These are phyloP conservation scores for Aphyosemion australe DNA, from an alignment of 2,113 vertebrate species.

Conservation along the genomic window DNA sequence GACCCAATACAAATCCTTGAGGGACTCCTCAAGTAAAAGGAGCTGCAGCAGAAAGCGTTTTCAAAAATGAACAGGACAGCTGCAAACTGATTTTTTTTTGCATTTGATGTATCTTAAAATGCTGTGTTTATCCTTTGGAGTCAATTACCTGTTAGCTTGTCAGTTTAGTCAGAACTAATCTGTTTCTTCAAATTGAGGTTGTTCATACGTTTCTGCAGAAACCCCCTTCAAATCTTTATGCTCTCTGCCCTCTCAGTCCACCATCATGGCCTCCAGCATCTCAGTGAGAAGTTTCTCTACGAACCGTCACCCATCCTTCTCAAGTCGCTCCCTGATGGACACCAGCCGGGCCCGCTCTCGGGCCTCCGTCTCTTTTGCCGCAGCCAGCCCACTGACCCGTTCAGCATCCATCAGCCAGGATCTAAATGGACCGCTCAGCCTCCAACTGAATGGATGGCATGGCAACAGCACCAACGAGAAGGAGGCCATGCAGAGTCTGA, in stretches of 20 bases:
- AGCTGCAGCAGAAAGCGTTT: too few species aligned
- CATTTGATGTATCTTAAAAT: too few species aligned
- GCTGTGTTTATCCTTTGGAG: too few species aligned
- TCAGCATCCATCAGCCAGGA: conserved; percentile 75
- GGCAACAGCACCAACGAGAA: conserved; percentile 83
- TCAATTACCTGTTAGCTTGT: too few species aligned
- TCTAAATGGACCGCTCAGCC: conserved; percentile 65
- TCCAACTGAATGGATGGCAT: conserved; percentile 70
- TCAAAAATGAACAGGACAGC: too few species aligned
- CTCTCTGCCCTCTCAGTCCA: conserved; percentile 27
- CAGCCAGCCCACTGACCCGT: conserved; percentile 69
- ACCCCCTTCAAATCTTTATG: background rate
- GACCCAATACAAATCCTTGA: too few species aligned
- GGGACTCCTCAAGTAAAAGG: too few species aligned
- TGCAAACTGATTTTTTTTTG: too few species aligned
- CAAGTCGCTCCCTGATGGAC: conserved; percentile 80
- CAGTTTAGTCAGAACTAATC: too few species aligned
- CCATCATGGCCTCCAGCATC: conserved; percentile 74
- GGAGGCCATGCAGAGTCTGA: conserved; percentile 92
- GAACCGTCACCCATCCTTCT: conserved; percentile 78
- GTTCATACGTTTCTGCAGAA: too few species aligned
- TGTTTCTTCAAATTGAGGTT: too few species aligned
- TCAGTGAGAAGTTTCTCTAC: conserved; percentile 75
- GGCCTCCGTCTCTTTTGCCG: conserved; percentile 68
- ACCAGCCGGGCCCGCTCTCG: conserved; percentile 67